phyloP scores from a whole-genome alignment of 2,113 vertebrate genomes.

The Cyanoramphus novaezelandiae region DNA sequence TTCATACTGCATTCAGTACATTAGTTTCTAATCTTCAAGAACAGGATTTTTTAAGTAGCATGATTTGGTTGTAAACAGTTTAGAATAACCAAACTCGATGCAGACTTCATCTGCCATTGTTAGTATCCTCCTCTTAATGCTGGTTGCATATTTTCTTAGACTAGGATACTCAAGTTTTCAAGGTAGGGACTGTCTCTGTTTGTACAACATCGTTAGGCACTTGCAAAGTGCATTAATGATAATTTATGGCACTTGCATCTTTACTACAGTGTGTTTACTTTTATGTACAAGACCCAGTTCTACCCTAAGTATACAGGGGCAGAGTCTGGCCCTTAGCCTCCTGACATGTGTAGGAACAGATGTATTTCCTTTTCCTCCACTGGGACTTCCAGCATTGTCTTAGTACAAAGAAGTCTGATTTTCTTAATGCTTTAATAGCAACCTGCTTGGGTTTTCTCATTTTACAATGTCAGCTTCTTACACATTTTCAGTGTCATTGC shows the following conservation, averaged over 20 bases:
- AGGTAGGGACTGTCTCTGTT: not conserved
- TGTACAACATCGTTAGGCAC: not conserved
- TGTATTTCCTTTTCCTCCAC: not conserved
- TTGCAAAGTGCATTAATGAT: not conserved
- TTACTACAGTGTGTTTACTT: not conserved
- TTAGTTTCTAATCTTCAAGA: not conserved
- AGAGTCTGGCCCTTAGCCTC: not conserved
- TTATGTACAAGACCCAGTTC: not conserved
- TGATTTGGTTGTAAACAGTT: not conserved
- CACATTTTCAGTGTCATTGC: not conserved
- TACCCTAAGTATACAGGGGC: not conserved
- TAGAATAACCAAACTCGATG: not conserved
- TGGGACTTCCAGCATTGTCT: not conserved
- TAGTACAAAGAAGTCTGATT: not conserved
- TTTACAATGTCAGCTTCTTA: not conserved
- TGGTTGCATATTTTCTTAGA: not conserved
- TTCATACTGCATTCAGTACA: not conserved
- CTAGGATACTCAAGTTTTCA: not conserved
- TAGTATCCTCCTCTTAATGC: not conserved
- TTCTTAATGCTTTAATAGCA: not conserved
- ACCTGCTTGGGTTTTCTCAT: not conserved
- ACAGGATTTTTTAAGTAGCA: not conserved
- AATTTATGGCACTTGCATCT: not conserved
- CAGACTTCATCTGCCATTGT: not conserved
- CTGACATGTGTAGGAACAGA: not conserved